Percentiles rank a stretch among this genome's conserved stretches.
These are phyloP conservation scores for Plotosus lineatus DNA, from an alignment of 2,113 vertebrate genomes.

Conservation along the genomic window DNA sequence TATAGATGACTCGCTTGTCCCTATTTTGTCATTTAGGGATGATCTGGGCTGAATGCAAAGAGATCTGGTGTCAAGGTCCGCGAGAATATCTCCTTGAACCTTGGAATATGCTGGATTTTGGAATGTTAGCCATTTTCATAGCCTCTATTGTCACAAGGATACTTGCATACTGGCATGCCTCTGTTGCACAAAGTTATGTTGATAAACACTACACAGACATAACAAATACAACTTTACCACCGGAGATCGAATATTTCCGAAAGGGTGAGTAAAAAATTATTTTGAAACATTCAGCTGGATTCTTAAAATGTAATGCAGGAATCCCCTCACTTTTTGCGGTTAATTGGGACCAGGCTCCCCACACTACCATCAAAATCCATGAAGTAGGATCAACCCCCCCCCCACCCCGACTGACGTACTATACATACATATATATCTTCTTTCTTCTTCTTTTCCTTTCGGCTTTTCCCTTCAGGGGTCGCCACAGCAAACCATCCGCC, in stretches of 20 bases:
- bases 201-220: conserved; percentile 80
- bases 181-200: conserved; percentile 84
- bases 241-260: conserved; percentile 88
- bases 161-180: conserved; percentile 89
- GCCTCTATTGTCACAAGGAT: conserved; percentile 94
- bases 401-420: too few relatives aligned
- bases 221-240: conserved; percentile 83
- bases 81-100: conserved; percentile 93
- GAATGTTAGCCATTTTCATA: conserved; percentile 96
- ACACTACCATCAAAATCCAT: too few relatives aligned
- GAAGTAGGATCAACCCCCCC: too few relatives aligned
- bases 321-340: too few relatives aligned
- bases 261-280: conserved; percentile 78
- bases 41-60: conserved; percentile 99
- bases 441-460: too few relatives aligned
- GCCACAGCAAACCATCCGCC: too few relatives aligned
- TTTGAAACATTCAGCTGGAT: not conserved
- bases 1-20: not conserved
- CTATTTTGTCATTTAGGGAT: conserved; percentile 77
- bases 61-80: conserved; percentile 96
- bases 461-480: too few relatives aligned
- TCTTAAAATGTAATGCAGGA: too few relatives aligned
- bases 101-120: conserved; percentile 98
- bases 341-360: too few relatives aligned
- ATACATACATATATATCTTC: too few relatives aligned